Conservation (phyloP, 2,797 vertebrate genomes). For the Delichon dasypus region DNA sequence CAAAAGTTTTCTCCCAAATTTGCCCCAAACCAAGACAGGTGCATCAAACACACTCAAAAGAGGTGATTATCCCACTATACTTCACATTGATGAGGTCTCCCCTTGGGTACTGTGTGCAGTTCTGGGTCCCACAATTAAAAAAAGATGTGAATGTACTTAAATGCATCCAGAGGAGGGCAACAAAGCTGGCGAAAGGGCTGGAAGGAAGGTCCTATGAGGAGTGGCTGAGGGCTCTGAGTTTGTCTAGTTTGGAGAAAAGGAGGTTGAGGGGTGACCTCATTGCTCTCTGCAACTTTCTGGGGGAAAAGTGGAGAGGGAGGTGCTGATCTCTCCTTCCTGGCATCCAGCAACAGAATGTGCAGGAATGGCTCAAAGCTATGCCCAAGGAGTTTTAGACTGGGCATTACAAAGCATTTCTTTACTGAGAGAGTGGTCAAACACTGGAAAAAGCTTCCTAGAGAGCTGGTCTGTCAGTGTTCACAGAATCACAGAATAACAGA, state of each 20-base stretch:
- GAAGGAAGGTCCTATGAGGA: neutral
- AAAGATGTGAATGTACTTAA: neutral
- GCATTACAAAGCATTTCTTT: neutral
- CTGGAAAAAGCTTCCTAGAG: neutral
- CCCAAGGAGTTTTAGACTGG: neutral
- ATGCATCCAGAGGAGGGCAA: neutral
- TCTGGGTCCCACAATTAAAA: neutral
- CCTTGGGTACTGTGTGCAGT: neutral
- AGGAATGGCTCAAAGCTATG: neutral
- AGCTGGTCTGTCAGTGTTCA: too few species aligned
- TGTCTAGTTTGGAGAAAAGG: neutral
- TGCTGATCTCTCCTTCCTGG: neutral
- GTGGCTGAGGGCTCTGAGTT: neutral
- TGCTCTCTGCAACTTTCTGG: neutral
- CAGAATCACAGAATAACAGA: too few species aligned
- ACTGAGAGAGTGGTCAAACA: neutral
- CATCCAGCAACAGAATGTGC: neutral
- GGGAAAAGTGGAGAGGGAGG: neutral
- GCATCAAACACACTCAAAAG: neutral
- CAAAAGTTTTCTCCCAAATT: too few species aligned
- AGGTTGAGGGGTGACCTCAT: neutral
- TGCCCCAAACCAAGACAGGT: too few species aligned
- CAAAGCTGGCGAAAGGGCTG: neutral
- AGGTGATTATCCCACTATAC: neutral
- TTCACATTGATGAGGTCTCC: neutral